phyloP scores from a whole-genome alignment of 2,113 vertebrate species.

The Oriolus oriolus region DNA sequence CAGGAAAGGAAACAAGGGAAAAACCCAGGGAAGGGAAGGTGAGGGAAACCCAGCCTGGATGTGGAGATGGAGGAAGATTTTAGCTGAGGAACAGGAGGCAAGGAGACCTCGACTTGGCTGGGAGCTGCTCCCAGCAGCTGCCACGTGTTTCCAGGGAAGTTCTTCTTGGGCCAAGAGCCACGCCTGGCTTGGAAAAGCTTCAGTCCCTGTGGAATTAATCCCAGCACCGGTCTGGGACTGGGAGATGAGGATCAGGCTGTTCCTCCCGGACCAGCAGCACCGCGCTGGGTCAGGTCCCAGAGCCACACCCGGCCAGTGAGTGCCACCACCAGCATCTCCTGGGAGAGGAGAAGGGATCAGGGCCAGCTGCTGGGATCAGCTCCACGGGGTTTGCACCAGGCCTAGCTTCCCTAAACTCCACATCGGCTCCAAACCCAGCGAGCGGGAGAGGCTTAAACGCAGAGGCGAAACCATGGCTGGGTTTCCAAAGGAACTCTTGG shows the following conservation, averaged over 20 bases:
- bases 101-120: background rate
- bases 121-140: background rate
- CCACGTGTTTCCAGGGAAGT: rapidly evolving
- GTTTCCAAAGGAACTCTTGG: background rate
- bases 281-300: rapidly evolving
- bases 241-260: background rate
- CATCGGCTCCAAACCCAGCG: rapidly evolving
- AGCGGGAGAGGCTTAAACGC: background rate
- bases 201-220: background rate
- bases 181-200: background rate
- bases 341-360: background rate
- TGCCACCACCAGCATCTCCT: background rate
- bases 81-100: background rate
- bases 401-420: rapidly evolving
- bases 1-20: background rate
- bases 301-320: background rate
- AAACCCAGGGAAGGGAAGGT: background rate
- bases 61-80: background rate
- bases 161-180: background rate
- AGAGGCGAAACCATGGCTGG: background rate
- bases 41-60: background rate
- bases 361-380: background rate
- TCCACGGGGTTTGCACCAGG: rapidly evolving
- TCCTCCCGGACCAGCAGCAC: background rate
- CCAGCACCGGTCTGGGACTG: rapidly evolving